Percentiles rank a stretch among this genome's conserved stretches.
Conservation (phyloP, 2,888 invertebrate species). For the Hartigia nigra region DNA sequence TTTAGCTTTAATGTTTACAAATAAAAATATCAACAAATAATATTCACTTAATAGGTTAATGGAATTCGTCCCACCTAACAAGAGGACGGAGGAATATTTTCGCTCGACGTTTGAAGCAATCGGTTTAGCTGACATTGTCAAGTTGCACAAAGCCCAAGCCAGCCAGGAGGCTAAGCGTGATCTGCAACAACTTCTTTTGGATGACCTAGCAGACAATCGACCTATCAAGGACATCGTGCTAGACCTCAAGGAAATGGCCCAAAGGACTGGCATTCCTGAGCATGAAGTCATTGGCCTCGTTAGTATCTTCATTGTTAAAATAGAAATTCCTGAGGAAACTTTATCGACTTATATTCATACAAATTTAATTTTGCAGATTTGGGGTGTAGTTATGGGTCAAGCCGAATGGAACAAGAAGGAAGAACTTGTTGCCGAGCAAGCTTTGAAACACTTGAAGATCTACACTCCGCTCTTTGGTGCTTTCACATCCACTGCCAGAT, state of each 20-base stretch:
- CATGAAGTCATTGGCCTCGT: constrained; percentile 90
- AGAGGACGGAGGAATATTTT: constrained; percentile 90
- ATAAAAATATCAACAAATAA: neutral
- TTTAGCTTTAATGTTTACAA: neutral
- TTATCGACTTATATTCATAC: neutral
- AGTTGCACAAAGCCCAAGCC: constrained; percentile 84
- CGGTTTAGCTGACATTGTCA: constrained; percentile 83
- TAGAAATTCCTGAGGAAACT: neutral
- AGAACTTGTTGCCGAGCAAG: constrained; percentile 95
- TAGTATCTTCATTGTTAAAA: constrained; percentile 61
- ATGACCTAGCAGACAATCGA: constrained; percentile 89
- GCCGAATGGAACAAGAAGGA: constrained; percentile 99
- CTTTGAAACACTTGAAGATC: constrained; percentile 87
- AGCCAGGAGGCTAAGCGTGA: constrained; percentile 87
- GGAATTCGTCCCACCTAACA: constrained; percentile 95
- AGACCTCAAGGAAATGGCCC: constrained; percentile 88
- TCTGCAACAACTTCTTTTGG: constrained; percentile 79
- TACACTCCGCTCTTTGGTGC: constrained; percentile 89
- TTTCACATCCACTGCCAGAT: constrained; percentile 86
- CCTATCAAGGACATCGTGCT: constrained; percentile 86
- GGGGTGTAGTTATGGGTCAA: constrained; percentile 94
- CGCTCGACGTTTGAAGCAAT: constrained; percentile 82
- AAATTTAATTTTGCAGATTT: constrained; percentile 72
- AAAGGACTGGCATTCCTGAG: constrained; percentile 86
- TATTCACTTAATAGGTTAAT: constrained; percentile 72